These are phyloP conservation scores for Tribolium madens DNA, from an alignment of 1,140 invertebrate genomes.

Conservation along the genomic window DNA sequence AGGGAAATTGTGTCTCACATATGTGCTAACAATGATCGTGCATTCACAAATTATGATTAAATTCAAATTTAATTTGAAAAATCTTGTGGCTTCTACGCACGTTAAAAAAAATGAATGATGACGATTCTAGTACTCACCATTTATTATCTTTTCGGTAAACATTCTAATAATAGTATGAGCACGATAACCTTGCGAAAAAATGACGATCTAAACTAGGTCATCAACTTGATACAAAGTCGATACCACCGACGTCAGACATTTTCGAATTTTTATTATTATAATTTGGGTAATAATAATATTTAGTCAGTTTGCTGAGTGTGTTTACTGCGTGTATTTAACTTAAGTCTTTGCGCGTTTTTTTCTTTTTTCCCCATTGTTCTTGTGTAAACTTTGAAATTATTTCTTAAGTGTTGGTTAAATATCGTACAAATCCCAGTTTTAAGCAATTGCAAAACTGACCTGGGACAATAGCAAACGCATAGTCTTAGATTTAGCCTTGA, in stretches of 20 bases:
- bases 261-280: background rate
- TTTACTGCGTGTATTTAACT: background rate
- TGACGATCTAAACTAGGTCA: background rate
- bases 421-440: background rate
- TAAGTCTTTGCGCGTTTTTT: background rate
- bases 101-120: background rate
- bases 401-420: background rate
- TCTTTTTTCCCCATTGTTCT: no score
- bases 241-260: background rate
- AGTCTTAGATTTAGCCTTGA: slow-evolving; percentile 47
- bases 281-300: background rate
- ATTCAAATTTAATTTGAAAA: no score
- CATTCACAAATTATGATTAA: no score
- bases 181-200: background rate
- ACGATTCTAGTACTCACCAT: background rate
- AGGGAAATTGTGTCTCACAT: background rate
- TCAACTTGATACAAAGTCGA: background rate
- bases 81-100: no score
- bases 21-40: background rate
- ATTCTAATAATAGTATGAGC: background rate
- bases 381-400: background rate
- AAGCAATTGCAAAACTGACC: slow-evolving; percentile 48
- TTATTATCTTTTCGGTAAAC: background rate
- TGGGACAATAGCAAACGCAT: slow-evolving; percentile 43
- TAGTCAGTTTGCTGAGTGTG: background rate